Evolutionary conservation across 30 jellyfish, hydroid and myxozoan genomes (phyloP), one percentile per base, ranked within the genome.

Genomic region (Sanderia malayensis): DNA sequence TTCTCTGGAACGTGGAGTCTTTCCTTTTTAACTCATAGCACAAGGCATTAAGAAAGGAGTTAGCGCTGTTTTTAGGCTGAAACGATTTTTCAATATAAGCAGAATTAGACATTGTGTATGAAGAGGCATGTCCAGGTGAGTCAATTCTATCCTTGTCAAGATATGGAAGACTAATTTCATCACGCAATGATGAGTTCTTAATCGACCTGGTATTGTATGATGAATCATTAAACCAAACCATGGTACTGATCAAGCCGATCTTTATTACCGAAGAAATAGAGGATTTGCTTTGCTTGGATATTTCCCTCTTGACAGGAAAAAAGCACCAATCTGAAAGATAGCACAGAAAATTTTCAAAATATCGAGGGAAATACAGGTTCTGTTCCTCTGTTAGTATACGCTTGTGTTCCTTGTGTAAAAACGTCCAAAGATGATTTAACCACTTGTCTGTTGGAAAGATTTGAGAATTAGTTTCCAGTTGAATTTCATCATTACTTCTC

Each of bases 321-420:
- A 74, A 28, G 46, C 79, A 61, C 86, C 86, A 74, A 2, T 44
- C n/a, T 20, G 78, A 61, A 44, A 74, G n/a, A 24, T 45, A 21
- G 7, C 18, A 21, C 60, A 74, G 67, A 8, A 74, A 74, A 37
- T 21, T 0, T 29, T 26, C 24, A 44, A 62, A 64, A 32, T 6
- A 24, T 31, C 45, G 71, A 17, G 6, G 7, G 8, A 4, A 2
- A 11, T 71, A 26, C 31, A 3, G 22, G 13, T 37, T 41, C 0
- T 23, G 15, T 2, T 8, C 26, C n/a, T 17, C 21, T 46, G 44
- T 68, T 63, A 4, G 59, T 8, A 9, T 24, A 18, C 27, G 64
- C 18, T 49, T 49, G 28, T 46, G 44, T 66, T 57, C 44, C n/a
- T 19, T 57, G 21, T 74, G 1, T 10, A 74, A 57, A 44, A 74